Evolutionary conservation across 2,888 invertebrate genomes (phyloP), one percentile per base, ranked within the genome.

Genomic region (Ommatoiulus sabulosus): DNA sequence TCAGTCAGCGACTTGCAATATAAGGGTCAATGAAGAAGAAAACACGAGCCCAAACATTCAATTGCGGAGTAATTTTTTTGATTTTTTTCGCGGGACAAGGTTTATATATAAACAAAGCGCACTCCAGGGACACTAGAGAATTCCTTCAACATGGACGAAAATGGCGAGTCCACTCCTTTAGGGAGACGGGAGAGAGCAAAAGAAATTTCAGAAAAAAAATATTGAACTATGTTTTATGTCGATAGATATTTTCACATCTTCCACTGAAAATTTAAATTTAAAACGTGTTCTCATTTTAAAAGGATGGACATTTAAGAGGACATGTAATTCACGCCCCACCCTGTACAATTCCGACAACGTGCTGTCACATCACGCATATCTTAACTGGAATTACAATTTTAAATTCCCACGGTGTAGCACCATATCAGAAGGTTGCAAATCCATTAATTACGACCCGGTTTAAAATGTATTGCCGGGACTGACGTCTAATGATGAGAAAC

Each of bases 1-100:
- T 20, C 72, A 72, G 72, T 72, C 72, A 72, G 72, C 72, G 72
- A 72, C 72, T 72, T 72, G 72, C 72, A 24, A 72, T 72, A 72
- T 72, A 63, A 72, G 72, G 72, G 72, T 72, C 72, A 72, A 72
- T 72, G 72, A 72, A 72, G 72, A 72, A 72, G 72, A 72, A 72
- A 72, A 72, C 72, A 72, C 72, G 72, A 72, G 72, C 24, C 72
- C 20, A 72, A 72, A 72, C 72, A 72, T 72, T 72, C 72, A 72
- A 72, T 72, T 72, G 63, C 63, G 63, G 72, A 72, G 72, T 72
- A 72, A 72, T 72, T 72, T 72, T 72, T 72, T 72, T 24, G 72
- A 72, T 72, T 72, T 72, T 72, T 72, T 72, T 72, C 63, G 10
- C 72, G 7, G 72, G 72, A 72, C 72, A 10, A 20, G 72, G 72